Evolutionary conservation across 92 coral and sea anemone genomes (phyloP), one percentile per base, ranked within the genome.

Genomic region (Palythoa caribaeorum): DNA sequence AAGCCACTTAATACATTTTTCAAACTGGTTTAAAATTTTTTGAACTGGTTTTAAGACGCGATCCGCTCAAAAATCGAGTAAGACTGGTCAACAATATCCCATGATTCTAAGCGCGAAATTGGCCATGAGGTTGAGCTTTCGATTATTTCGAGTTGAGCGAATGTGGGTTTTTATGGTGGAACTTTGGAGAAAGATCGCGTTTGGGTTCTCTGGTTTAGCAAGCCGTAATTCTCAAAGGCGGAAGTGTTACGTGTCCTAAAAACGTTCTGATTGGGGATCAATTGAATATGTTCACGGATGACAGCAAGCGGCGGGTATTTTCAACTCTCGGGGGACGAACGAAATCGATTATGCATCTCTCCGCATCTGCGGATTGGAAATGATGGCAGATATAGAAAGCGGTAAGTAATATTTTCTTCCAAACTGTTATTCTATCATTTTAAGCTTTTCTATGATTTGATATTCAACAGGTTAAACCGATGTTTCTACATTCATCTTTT

Each of bases 51-150:
- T 28, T 28, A 60, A 60, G 70, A 71, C 76, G 51, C 48, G 76
- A 71, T 71, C 76, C 76, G 76, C 76, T 71, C 48, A 37, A 71
- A 37, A 71, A 71, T 71, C 51, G 76, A 71, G 76, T 71, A 71
- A 71, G 76, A 38, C 76, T 71, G 76, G 76, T 36, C 50, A 71
- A 71, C 76, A 71, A 71, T 71, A 71, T 71, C 76, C 76, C 76
- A 37, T 71, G 48, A 71, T 71, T 71, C 76, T 40, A 15, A 3
- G 55, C 78, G 78, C 78, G 55, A 74, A 74, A 74, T 39, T 35
- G 78, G 35, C 57, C 78, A 74, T 11, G 36, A 17, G 78, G 11
- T 74, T 74, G 57, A 74, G 11, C 12, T 74, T 74, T 13, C 28
- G 28, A 40, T 40, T 44, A n/a, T 40, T 44, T 16, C 28, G 78